Evolutionary conservation across 2,113 vertebrate species (phyloP).

Genomic region (Raphicerus campestris): DNA sequence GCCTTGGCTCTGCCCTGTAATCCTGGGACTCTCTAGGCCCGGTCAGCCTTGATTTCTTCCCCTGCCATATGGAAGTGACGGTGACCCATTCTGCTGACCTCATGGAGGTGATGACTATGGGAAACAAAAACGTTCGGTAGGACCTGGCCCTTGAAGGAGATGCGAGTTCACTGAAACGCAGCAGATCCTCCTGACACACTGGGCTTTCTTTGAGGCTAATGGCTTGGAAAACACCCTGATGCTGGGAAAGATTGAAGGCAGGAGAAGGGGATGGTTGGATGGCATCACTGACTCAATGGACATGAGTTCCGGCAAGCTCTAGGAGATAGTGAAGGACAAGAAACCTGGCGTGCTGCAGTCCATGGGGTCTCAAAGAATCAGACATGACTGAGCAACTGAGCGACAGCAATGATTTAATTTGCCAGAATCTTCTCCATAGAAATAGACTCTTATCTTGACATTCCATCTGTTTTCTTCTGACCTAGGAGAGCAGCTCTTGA

Average conservation of each 20-base stretch:
- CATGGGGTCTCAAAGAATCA: background rate
- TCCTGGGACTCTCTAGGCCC: background rate
- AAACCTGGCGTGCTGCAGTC: background rate
- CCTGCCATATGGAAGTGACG: background rate
- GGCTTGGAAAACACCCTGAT: background rate
- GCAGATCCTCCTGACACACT: background rate
- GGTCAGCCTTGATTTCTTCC: background rate
- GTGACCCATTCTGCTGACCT: background rate
- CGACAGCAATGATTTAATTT: background rate
- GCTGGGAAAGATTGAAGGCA: background rate
- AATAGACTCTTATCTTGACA: background rate
- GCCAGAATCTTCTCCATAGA: background rate
- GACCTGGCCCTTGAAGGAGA: background rate
- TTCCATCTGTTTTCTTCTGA: background rate
- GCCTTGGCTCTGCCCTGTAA: background rate
- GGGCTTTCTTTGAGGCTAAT: background rate
- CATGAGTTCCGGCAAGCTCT: background rate
- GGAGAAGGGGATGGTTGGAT: background rate
- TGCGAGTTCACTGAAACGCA: background rate
- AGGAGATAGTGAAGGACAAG: background rate
- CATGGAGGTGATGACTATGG: background rate
- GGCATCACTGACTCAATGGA: background rate
- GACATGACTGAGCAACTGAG: background rate
- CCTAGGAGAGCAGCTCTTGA: background rate
- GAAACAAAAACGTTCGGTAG: background rate